Evolutionary conservation across 1,140 invertebrate genomes (phyloP), one percentile per base, ranked within the genome.

Genomic region (Zaprionus nigranus): DNA sequence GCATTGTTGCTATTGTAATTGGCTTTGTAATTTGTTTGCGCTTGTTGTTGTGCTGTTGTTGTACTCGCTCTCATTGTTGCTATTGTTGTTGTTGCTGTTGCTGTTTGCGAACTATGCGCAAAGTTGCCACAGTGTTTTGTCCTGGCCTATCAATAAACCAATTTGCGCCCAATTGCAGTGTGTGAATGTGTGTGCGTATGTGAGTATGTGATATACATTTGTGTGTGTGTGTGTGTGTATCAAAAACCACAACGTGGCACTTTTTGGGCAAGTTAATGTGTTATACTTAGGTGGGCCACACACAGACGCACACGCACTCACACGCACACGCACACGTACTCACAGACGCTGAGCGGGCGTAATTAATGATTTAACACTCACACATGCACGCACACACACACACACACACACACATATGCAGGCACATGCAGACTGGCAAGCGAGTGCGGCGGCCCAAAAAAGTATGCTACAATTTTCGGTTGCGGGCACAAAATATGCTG

Each of bases 231-330:
- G 49, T 38, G 49, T 57, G 58, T 46, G 51, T 57, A 34, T 53
- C 56, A 46, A 38, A 88, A 88, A 70, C 84, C 84, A 88, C 81
- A 88, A 88, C 84, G 85, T 73, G 77, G 85, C 84, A 88, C 75
- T 88, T 88, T 87, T 88, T 81, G 85, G 84, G 84, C 81, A 79
- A 82, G 81, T 87, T 84, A 87, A 88, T 88, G 84, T 87, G 84
- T 81, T 66, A 77, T 67, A 69, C 59, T 76, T 76, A 72, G 61
- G 62, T 66, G 62, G 17, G 43, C 43, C 59, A 46, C 59, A 58
- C 60, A 69, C 58, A 67, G 36, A 62, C 60, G 34, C 54, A 66
- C 57, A 70, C 38, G 62, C 43, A 58, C 68, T 57, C 30, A 69
- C 38, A 36, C 36, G 26, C 49, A 59, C 30, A 28, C 20, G 26